Percentiles rank a stretch among this genome's conserved stretches.
phyloP scores from a whole-genome alignment of 2,113 vertebrate species.

The Paraplagusia blochii region DNA sequence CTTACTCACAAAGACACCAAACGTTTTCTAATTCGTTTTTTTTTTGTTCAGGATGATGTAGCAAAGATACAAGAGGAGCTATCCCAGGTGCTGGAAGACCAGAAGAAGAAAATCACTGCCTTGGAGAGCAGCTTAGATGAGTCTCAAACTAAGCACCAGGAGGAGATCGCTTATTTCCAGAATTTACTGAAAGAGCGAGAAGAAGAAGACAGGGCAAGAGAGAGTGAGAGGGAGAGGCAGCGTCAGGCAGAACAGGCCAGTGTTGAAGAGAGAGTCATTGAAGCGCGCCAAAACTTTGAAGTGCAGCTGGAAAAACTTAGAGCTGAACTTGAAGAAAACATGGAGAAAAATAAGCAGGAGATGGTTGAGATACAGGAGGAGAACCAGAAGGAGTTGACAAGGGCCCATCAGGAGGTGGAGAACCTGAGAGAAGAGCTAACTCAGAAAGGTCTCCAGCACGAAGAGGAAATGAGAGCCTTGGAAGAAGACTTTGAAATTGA shows the following conservation, averaged over 20 bases:
- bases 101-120: conserved; percentile 72
- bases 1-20: background rate
- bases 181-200: conserved; percentile 76
- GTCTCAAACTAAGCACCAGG: conserved; percentile 72
- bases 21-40: conserved; percentile 23
- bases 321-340: conserved; percentile 73
- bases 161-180: conserved; percentile 77
- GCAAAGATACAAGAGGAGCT: conserved; percentile 75
- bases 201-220: conserved; percentile 52
- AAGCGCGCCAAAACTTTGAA: conserved; percentile 69
- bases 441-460: conserved; percentile 72
- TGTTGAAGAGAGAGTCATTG: conserved; percentile 70
- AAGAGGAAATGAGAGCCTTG: conserved; percentile 81
- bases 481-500: conserved; percentile 80
- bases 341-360: conserved; percentile 72
- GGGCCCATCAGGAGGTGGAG: conserved; percentile 79
- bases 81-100: conserved; percentile 67
- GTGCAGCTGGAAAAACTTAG: conserved; percentile 75
- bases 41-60: conserved; percentile 75
- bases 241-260: conserved; percentile 35
- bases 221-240: conserved; percentile 72
- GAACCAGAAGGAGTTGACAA: conserved; percentile 73
- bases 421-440: conserved; percentile 80
- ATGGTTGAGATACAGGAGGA: conserved; percentile 72
- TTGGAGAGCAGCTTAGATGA: conserved; percentile 75